Conservation (phyloP, 2,797 vertebrate genomes). For the Stomatorhinus walkeri region DNA sequence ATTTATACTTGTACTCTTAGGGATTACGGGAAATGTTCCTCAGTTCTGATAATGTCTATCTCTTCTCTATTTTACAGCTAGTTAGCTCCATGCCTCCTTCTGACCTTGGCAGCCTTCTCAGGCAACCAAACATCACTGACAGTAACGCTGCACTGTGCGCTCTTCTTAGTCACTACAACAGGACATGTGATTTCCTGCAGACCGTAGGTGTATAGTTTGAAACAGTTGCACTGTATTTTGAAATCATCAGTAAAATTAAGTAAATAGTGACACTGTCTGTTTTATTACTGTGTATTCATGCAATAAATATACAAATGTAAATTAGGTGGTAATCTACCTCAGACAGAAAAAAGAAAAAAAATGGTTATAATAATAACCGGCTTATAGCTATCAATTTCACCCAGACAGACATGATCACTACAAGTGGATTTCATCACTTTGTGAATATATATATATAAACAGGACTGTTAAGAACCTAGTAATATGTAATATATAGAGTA, state of each 20-base stretch:
- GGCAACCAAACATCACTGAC: slow-evolving; percentile 35
- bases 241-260: neutral
- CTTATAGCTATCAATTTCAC: no score
- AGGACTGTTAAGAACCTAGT: neutral
- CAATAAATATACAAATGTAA: no score
- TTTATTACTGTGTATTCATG: no score
- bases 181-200: slow-evolving; percentile 46
- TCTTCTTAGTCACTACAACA: slow-evolving; percentile 46
- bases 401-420: no score
- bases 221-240: neutral
- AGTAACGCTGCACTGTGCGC: slow-evolving; percentile 41
- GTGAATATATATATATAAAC: neutral
- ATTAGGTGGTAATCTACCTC: no score
- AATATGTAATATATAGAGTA: neutral
- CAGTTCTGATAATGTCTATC: neutral
- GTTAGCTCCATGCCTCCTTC: slow-evolving; percentile 55
- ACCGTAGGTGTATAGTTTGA: slow-evolving; percentile 38
- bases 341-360: no score
- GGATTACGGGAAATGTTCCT: neutral
- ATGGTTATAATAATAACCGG: no score
- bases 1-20: neutral
- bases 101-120: slow-evolving; percentile 46
- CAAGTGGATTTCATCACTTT: no score
- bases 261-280: neutral
- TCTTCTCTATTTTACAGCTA: slow-evolving; percentile 43